phyloP scores from a whole-genome alignment of 2,113 vertebrate species.

The Erythrocebus patas region DNA sequence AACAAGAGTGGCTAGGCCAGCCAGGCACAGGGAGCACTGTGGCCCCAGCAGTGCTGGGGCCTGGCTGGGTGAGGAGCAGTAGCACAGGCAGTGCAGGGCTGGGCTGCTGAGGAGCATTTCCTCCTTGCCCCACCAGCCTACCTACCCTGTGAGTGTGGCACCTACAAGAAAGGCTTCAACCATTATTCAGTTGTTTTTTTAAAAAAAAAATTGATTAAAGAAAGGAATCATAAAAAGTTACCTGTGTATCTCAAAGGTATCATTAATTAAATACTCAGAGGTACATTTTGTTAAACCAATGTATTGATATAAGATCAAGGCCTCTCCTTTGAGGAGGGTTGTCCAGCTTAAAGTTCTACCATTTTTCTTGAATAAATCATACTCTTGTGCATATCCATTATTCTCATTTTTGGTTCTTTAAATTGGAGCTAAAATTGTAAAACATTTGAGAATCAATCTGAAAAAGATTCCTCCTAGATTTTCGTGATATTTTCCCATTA shows the following conservation, averaged over 20 bases:
- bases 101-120: neutral
- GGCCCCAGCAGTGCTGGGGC: rapidly evolving
- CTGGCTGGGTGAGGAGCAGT: neutral
- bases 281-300: neutral
- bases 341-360: neutral
- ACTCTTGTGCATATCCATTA: neutral
- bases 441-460: neutral
- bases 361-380: neutral
- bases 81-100: neutral
- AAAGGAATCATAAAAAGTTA: neutral
- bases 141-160: neutral
- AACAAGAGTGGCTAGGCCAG: rapidly evolving
- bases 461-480: neutral
- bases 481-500: neutral
- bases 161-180: neutral
- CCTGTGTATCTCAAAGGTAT: neutral
- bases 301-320: neutral
- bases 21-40: neutral
- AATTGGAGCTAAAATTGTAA: neutral
- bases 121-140: neutral
- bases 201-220: neutral
- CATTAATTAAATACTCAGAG: neutral
- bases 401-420: neutral
- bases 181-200: neutral
- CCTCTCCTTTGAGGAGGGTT: neutral